phyloP scores from a whole-genome alignment of 2,113 vertebrate species.

The Pachycephala philippinensis region DNA sequence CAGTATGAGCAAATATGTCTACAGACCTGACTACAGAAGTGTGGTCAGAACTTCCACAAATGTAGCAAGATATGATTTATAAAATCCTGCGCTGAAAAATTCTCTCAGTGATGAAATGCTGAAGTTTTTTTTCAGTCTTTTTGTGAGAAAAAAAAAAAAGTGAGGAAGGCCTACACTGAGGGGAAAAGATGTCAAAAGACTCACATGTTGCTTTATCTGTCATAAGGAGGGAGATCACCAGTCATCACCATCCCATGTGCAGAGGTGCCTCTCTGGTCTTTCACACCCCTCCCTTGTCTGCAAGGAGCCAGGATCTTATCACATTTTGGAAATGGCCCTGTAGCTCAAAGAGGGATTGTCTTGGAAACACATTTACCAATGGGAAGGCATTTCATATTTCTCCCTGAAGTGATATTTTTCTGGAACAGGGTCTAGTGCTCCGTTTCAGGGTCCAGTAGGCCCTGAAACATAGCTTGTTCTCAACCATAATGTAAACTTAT shows the following conservation, averaged over 20 bases:
- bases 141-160: neutral
- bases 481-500: neutral
- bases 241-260: neutral
- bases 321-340: neutral
- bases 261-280: neutral
- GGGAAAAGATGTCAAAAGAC: neutral
- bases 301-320: neutral
- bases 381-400: neutral
- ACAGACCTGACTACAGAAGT: neutral
- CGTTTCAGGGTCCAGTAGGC: neutral
- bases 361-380: neutral
- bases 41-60: neutral
- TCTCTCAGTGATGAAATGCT: neutral
- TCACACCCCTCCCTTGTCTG: neutral
- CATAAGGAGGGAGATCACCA: neutral
- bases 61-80: neutral
- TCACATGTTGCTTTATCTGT: neutral
- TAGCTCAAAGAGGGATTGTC: neutral
- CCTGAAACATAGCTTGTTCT: neutral
- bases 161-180: neutral
- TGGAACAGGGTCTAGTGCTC: neutral
- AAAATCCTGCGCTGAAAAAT: neutral
- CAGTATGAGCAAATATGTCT: neutral
- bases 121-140: neutral
- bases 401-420: neutral